Evolutionary conservation across 2,797 vertebrate genomes (phyloP).

Genomic region (Rhabdomys pumilio): DNA sequence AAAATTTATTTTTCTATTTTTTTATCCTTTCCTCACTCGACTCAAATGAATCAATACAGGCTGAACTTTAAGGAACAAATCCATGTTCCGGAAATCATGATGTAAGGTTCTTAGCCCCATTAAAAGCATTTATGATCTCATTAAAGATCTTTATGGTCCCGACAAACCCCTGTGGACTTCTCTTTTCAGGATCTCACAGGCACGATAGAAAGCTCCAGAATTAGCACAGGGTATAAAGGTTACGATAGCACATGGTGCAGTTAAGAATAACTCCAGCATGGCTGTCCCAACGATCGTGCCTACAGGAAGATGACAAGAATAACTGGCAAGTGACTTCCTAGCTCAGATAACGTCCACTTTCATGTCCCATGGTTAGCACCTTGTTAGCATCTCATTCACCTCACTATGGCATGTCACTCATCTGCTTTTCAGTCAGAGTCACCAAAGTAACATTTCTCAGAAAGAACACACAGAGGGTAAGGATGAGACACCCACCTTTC

Average conservation of each 20-base stretch:
- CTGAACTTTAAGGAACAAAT: not conserved
- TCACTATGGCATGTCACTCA: not conserved
- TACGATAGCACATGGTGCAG: not conserved
- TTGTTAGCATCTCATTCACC: not conserved
- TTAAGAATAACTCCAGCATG: not conserved
- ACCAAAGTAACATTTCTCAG: not conserved
- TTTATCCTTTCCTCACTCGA: not conserved
- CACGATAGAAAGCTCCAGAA: not conserved
- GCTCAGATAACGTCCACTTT: not conserved
- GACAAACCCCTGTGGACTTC: not conserved
- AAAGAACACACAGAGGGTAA: no score
- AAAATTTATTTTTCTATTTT: not conserved
- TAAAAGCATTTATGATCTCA: not conserved
- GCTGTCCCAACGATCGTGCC: not conserved
- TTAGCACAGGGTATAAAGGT: not conserved
- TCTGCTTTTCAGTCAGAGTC: not conserved
- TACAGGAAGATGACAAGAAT: not conserved
- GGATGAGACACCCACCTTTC: conserved; percentile 91
- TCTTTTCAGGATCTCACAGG: not conserved
- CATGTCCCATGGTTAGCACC: not conserved
- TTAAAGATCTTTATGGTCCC: not conserved
- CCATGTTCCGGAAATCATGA: conserved; percentile 10
- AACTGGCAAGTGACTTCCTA: no score
- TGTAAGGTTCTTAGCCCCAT: conserved; percentile 43
- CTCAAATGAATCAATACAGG: not conserved